These are phyloP conservation scores for Baronia brevicornis DNA, from an alignment of 2,888 invertebrate species.

Conservation along the genomic window DNA sequence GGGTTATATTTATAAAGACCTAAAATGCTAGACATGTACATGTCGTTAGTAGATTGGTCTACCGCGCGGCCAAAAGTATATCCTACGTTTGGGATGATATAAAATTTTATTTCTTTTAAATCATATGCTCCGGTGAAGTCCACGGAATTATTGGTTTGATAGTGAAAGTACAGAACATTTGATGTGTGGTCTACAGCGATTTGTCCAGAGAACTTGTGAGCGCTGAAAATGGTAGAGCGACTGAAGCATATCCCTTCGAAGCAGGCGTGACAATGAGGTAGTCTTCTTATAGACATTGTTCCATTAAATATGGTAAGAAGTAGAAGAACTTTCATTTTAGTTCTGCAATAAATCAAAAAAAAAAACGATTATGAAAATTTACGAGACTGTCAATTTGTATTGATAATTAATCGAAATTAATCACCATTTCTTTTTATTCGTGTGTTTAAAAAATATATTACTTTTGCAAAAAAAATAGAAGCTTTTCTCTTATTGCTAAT, in stretches of 20 bases:
- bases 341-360: slow-evolving; percentile 19
- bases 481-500: too few relatives aligned
- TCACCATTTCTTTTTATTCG: too few relatives aligned
- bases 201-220: slow-evolving; percentile 44
- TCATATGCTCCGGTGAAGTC: slow-evolving; percentile 47
- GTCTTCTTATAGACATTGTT: slow-evolving; percentile 17
- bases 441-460: too few relatives aligned
- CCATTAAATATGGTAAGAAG: slow-evolving; percentile 19
- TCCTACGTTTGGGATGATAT: slow-evolving; percentile 32
- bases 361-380: slow-evolving; percentile 15
- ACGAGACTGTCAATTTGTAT: neutral
- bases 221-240: slow-evolving; percentile 35
- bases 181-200: slow-evolving; percentile 44
- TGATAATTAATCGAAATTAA: slow-evolving; percentile 3
- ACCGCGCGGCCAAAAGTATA: slow-evolving; percentile 51
- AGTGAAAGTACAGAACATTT: slow-evolving; percentile 50
- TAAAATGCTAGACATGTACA: slow-evolving; percentile 41
- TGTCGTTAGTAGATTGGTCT: slow-evolving; percentile 37
- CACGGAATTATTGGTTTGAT: slow-evolving; percentile 28
- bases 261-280: slow-evolving; percentile 43
- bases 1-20: slow-evolving; percentile 45
- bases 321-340: slow-evolving; percentile 25
- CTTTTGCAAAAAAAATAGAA: too few relatives aligned
- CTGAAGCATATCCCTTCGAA: slow-evolving; percentile 45
- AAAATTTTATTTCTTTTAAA: slow-evolving; percentile 36